These are phyloP conservation scores for Eulemur mongoz DNA, from an alignment of 2,797 vertebrate species.

Conservation along the genomic window DNA sequence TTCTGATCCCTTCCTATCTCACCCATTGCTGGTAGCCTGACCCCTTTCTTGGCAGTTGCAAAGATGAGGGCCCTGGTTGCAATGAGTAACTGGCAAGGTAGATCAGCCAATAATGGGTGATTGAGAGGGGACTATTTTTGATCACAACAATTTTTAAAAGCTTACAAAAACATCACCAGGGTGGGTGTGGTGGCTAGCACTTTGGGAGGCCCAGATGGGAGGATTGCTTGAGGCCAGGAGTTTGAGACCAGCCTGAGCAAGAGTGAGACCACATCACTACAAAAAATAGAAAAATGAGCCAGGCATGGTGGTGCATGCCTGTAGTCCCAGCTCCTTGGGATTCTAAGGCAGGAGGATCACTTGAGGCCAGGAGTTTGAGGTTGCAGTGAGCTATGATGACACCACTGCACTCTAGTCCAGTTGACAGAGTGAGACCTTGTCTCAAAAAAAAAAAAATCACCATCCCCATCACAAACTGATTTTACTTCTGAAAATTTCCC, in stretches of 20 bases:
- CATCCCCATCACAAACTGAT: constrained; percentile 18
- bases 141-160: constrained; percentile 30
- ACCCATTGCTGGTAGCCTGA: not conserved
- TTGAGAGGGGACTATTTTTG: constrained; percentile 22
- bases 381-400: not conserved
- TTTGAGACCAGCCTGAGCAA: not conserved
- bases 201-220: not conserved
- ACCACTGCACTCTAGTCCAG: not conserved
- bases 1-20: constrained; percentile 36
- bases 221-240: not conserved
- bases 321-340: not conserved
- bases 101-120: constrained; percentile 12
- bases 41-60: not conserved
- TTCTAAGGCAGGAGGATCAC: not conserved
- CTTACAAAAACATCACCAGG: not conserved
- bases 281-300: not conserved
- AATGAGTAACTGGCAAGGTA: constrained; percentile 33
- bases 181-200: not conserved
- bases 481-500: constrained; percentile 56
- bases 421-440: not conserved
- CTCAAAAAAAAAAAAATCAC: not conserved
- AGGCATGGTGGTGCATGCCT: not conserved
- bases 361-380: not conserved
- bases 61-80: not conserved
- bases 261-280: not conserved